Percentiles rank a stretch among this genome's conserved stretches.
Conservation (phyloP, 2,888 invertebrate genomes). For the Acanthacorydalis orientalis region DNA sequence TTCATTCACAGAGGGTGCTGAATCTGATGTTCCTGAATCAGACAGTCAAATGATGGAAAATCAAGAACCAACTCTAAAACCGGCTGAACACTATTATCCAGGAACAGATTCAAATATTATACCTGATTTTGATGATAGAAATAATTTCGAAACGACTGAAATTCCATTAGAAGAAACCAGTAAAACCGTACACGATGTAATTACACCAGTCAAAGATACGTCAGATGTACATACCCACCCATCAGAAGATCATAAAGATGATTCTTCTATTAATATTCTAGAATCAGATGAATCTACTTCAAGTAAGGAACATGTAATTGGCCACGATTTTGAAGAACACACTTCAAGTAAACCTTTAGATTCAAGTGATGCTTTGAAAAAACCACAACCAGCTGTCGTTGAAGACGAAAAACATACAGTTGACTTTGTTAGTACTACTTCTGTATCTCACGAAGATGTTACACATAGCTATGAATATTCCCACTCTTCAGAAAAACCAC, state of each 20-base stretch:
- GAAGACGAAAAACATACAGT: constrained; percentile 3
- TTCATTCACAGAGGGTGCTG: constrained; percentile 24
- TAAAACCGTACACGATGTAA: neutral
- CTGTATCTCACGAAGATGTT: constrained; percentile 8
- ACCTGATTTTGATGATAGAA: neutral
- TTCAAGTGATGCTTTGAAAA: no score
- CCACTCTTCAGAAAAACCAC: neutral
- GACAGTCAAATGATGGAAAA: constrained; percentile 3
- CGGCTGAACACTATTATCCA: neutral
- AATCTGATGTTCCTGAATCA: constrained; percentile 27
- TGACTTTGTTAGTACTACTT: constrained; percentile 6
- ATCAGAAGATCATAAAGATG: no score
- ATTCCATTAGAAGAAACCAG: neutral
- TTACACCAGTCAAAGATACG: constrained; percentile 6
- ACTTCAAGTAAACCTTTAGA: neutral
- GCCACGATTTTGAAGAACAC: neutral
- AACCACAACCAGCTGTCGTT: neutral
- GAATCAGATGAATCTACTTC: constrained; percentile 5
- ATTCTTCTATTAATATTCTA: constrained; percentile 5
- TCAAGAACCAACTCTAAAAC: constrained; percentile 19
- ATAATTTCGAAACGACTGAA: neutral
- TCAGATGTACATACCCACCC: neutral
- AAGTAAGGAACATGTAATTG: constrained; percentile 4
- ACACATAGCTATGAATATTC: neutral
- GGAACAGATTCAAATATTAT: no score